phyloP scores from a whole-genome alignment of 1,140 invertebrate species.

The Mylabris phalerata region DNA sequence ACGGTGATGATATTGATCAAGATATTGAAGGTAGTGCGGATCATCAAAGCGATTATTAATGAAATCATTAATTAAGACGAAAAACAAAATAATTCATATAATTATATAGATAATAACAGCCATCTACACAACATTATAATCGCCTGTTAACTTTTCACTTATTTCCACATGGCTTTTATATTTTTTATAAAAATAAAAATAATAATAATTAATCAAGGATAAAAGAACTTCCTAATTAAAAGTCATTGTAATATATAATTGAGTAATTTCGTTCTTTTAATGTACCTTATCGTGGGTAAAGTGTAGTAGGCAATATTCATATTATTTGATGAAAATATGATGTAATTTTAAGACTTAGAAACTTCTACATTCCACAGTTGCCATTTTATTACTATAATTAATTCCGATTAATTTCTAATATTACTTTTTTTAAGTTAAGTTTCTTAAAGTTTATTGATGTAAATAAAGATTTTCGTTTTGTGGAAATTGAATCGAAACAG shows the following conservation, averaged over 20 bases:
- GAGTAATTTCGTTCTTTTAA: slow-evolving; percentile 15
- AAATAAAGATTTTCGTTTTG: slow-evolving; percentile 9
- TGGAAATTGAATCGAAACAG: not conserved
- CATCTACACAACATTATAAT: slow-evolving; percentile 15
- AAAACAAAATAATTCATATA: not conserved
- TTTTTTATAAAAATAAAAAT: slow-evolving; percentile 17
- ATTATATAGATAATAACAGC: not conserved
- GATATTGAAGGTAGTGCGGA: slow-evolving; percentile 71
- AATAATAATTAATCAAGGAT: not conserved
- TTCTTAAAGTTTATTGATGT: slow-evolving; percentile 27
- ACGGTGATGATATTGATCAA: slow-evolving; percentile 58
- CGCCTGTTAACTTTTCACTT: slow-evolving; percentile 24
- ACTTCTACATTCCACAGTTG: slow-evolving; percentile 22
- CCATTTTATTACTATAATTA: slow-evolving; percentile 9
- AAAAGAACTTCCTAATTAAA: slow-evolving; percentile 14
- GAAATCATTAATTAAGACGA: not conserved
- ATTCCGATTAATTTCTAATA: not conserved
- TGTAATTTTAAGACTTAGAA: slow-evolving; percentile 10
- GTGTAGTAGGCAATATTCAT: slow-evolving; percentile 33
- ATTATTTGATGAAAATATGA: not conserved
- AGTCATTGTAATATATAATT: slow-evolving; percentile 12
- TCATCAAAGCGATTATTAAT: slow-evolving; percentile 69
- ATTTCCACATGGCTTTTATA: slow-evolving; percentile 24
- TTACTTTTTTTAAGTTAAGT: slow-evolving; percentile 9
- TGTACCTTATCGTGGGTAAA: slow-evolving; percentile 21